phyloP scores from a whole-genome alignment of 2,113 vertebrate species.

The Phaethornis superciliosus region DNA sequence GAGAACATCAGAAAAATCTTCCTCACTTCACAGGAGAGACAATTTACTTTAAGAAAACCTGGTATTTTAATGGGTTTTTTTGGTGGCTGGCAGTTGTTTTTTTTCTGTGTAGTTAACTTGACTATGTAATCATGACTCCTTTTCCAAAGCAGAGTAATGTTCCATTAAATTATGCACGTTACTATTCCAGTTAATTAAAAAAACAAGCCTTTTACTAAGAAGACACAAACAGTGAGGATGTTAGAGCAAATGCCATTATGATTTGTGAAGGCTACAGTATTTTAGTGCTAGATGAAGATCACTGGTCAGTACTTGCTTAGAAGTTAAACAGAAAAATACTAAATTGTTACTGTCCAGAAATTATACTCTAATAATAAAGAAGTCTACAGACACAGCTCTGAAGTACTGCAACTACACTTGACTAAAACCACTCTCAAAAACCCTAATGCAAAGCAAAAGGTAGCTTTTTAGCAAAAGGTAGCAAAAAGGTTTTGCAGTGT shows the following conservation, averaged over 20 bases:
- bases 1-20: not conserved
- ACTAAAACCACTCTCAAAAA: not conserved
- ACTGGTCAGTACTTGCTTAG: not conserved
- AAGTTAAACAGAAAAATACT: not conserved
- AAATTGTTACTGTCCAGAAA: not conserved
- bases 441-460: not conserved
- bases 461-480: no score
- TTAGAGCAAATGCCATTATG: not conserved
- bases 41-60: not conserved
- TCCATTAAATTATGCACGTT: constrained; percentile 11
- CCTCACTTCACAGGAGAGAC: not conserved
- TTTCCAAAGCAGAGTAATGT: not conserved
- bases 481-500: not conserved
- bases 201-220: not conserved
- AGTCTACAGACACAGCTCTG: not conserved
- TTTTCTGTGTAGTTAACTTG: not conserved
- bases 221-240: not conserved
- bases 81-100: not conserved
- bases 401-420: not conserved
- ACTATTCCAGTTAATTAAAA: not conserved
- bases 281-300: not conserved
- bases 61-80: not conserved
- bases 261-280: not conserved
- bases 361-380: not conserved
- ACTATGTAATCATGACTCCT: not conserved